These are phyloP conservation scores for Nanorana parkeri DNA, from an alignment of 2,113 vertebrate genomes.

Conservation along the genomic window DNA sequence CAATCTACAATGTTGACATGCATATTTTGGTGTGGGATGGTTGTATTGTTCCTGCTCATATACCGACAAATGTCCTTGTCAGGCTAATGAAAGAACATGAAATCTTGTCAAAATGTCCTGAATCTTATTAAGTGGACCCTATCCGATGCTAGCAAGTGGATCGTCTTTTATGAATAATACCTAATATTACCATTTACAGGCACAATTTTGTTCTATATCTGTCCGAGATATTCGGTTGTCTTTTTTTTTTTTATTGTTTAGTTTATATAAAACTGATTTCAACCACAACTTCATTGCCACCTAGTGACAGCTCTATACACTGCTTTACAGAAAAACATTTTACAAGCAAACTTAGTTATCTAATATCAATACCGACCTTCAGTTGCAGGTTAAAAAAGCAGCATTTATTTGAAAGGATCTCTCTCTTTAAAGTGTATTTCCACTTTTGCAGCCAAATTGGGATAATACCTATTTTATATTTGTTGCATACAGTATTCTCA, in stretches of 20 bases:
- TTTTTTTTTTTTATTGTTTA: neutral
- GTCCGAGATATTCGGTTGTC: neutral
- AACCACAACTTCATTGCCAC: constrained; percentile 8
- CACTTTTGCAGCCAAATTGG: no score
- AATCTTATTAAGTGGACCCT: constrained; percentile 18
- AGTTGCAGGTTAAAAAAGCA: neutral
- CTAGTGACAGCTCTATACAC: constrained; percentile 5
- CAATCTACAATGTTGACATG: neutral
- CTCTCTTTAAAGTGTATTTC: no score
- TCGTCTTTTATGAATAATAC: constrained; percentile 26
- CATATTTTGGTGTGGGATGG: neutral
- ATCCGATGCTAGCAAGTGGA: constrained; percentile 6
- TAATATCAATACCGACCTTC: neutral
- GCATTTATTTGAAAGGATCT: neutral
- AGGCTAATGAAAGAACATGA: no score
- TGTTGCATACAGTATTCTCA: no score
- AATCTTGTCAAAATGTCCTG: no score
- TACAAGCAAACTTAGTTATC: neutral
- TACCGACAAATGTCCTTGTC: constrained; percentile 1
- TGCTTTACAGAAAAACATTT: neutral
- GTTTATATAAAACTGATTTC: neutral
- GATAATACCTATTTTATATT: no score
- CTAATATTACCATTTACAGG: constrained; percentile 38
- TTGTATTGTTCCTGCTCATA: neutral
- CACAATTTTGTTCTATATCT: neutral